phyloP scores from a whole-genome alignment of 2,888 invertebrate genomes.

The Clostera curtula region DNA sequence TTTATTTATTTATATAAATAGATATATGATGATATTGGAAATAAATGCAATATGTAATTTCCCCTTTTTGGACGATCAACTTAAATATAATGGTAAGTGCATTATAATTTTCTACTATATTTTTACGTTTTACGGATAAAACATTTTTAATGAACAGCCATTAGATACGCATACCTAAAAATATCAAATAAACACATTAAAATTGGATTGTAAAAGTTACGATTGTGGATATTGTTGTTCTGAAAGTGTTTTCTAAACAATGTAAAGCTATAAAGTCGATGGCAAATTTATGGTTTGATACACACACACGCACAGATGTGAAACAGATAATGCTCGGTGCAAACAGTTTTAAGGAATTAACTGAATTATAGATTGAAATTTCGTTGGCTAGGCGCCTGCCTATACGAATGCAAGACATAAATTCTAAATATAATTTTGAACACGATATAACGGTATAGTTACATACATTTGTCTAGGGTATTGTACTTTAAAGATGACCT shows the following conservation, averaged over 20 bases:
- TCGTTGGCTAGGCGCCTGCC: too few species aligned
- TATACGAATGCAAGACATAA: background rate
- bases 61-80: too few species aligned
- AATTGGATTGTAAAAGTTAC: constrained; percentile 10
- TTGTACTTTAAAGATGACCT: constrained; percentile 1
- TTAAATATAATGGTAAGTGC: too few species aligned
- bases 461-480: too few species aligned
- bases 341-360: constrained; percentile 9
- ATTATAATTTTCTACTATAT: too few species aligned
- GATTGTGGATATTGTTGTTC: constrained; percentile 11
- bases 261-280: constrained; percentile 30
- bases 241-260: constrained; percentile 22
- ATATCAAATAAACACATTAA: background rate
- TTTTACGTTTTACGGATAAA: too few species aligned
- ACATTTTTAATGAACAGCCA: background rate
- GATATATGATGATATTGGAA: too few species aligned
- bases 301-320: constrained; percentile 14
- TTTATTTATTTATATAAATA: too few species aligned
- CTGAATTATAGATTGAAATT: too few species aligned
- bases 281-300: constrained; percentile 26
- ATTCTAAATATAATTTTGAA: background rate
- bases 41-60: too few species aligned
- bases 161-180: background rate
- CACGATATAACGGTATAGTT: too few species aligned
- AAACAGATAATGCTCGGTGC: constrained; percentile 14